Evolutionary conservation across 2,797 vertebrate species (phyloP).

Genomic region (Fistularia commersonii): DNA sequence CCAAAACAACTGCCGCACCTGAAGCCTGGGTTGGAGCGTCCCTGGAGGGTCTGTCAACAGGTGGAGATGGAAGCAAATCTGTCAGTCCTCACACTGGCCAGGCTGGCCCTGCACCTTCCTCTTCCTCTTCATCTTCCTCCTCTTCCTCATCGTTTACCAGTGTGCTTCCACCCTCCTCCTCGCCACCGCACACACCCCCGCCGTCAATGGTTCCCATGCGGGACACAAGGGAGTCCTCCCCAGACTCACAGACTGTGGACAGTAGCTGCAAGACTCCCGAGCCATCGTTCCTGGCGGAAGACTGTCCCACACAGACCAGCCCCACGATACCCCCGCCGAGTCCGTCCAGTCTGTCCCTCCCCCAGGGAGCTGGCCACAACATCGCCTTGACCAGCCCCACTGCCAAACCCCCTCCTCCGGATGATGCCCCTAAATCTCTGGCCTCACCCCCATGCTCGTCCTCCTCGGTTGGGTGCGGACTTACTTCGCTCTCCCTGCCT

Average conservation of each 20-base stretch:
- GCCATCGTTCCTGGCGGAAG: slow-evolving; percentile 81
- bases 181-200: slow-evolving; percentile 80
- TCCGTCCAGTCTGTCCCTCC: slow-evolving; percentile 48
- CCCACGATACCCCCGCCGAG: slow-evolving; percentile 53
- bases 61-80: slow-evolving; percentile 55
- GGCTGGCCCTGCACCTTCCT: slow-evolving; percentile 68
- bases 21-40: slow-evolving; percentile 62
- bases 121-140: slow-evolving; percentile 80
- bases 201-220: slow-evolving; percentile 69
- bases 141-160: slow-evolving; percentile 74
- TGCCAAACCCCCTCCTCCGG: slow-evolving; percentile 64
- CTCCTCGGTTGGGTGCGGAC: slow-evolving; percentile 58
- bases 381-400: slow-evolving; percentile 51
- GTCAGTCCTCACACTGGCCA: slow-evolving; percentile 67
- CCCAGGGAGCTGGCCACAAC: slow-evolving; percentile 47
- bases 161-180: slow-evolving; percentile 69
- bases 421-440: slow-evolving; percentile 59
- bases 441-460: slow-evolving; percentile 68
- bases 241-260: slow-evolving; percentile 91
- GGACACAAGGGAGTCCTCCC: slow-evolving; percentile 82
- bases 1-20: slow-evolving; percentile 40
- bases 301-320: slow-evolving; percentile 66
- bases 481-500: slow-evolving; percentile 63
- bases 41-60: slow-evolving; percentile 53
- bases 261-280: slow-evolving; percentile 92